A percentile compares a stretch with the other conserved stretches of the same genome.
Evolutionary conservation across 2,888 invertebrate species (phyloP).

Genomic region (Galerucella pusilla): DNA sequence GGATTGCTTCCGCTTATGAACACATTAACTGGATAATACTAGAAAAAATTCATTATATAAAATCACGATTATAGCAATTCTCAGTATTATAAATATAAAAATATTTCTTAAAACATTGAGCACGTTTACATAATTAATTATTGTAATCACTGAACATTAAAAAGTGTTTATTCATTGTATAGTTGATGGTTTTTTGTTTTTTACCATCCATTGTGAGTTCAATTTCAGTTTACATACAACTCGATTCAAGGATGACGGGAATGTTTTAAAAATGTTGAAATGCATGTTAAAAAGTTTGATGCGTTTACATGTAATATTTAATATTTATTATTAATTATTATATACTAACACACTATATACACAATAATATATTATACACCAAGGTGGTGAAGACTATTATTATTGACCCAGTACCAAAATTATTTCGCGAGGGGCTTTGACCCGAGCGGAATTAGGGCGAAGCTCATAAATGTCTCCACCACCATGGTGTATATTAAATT

Average conservation of each 20-base stretch:
- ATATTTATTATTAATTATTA: too few relatives aligned
- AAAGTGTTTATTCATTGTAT: constrained; percentile 6
- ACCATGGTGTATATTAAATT: too few relatives aligned
- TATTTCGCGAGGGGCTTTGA: too few relatives aligned
- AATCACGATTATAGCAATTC: not conserved
- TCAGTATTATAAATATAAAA: not conserved
- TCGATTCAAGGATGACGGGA: not conserved
- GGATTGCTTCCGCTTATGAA: not conserved
- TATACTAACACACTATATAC: too few relatives aligned
- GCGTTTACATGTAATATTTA: too few relatives aligned
- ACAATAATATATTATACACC: too few relatives aligned
- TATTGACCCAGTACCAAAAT: too few relatives aligned
- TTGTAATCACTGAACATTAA: not conserved
- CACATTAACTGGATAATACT: not conserved
- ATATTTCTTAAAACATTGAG: not conserved
- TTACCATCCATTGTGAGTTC: not conserved
- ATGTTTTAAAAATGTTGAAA: not conserved
- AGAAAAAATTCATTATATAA: not conserved
- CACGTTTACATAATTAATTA: constrained; percentile 4
- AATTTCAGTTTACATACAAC: not conserved
- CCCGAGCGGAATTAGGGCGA: too few relatives aligned
- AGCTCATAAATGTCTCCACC: too few relatives aligned
- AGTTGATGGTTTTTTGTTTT: not conserved
- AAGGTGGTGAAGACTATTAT: too few relatives aligned
- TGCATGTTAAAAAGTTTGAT: not conserved